Conservation (phyloP, 2,113 vertebrate genomes). For the Todiramphus saurophagus region DNA sequence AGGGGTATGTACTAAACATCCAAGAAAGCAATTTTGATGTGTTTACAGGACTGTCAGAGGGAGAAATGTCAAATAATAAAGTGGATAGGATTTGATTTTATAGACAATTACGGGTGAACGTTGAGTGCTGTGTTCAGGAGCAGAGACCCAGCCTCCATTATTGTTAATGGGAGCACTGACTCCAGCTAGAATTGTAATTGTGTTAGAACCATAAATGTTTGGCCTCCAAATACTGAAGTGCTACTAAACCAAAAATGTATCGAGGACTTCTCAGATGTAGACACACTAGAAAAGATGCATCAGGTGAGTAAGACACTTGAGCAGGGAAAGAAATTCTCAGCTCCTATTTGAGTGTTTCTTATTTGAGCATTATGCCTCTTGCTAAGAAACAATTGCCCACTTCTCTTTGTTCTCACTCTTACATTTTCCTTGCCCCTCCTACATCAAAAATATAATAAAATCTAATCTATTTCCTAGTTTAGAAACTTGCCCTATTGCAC, state of each 20-base stretch:
- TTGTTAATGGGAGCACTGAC: background rate
- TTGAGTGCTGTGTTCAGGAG: background rate
- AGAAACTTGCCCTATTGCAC: background rate
- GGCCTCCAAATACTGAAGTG: background rate
- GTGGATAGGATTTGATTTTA: constrained; percentile 25
- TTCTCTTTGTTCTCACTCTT: background rate
- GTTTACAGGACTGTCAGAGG: background rate
- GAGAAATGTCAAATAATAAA: background rate
- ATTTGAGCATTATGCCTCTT: background rate
- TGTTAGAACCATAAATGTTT: background rate
- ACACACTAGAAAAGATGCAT: background rate
- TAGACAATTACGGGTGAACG: background rate
- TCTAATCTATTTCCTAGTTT: background rate
- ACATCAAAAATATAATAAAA: background rate
- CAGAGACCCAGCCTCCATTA: constrained; percentile 20
- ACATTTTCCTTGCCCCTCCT: background rate
- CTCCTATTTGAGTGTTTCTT: background rate
- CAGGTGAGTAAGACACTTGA: background rate
- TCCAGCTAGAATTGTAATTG: background rate
- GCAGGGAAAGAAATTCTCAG: background rate
- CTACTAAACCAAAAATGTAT: background rate
- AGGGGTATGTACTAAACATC: background rate
- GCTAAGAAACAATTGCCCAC: background rate
- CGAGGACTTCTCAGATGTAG: background rate
- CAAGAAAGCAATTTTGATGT: background rate